Evolutionary conservation across 2,888 invertebrate genomes (phyloP).

Genomic region (Tetranychus truncatus): DNA sequence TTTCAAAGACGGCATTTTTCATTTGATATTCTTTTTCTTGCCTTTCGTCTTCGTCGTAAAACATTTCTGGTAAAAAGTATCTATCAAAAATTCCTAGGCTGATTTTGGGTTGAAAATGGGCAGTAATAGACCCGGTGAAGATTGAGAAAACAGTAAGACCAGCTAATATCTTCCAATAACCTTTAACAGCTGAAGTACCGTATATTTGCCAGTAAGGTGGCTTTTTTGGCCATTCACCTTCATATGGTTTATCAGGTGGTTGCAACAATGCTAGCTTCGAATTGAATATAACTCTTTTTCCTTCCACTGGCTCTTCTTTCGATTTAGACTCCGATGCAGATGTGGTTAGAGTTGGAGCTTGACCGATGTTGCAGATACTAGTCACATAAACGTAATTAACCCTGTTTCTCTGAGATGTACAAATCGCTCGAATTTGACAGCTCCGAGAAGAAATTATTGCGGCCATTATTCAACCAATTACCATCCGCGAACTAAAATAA

Average conservation of each 20-base stretch:
- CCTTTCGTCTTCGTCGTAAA: not conserved
- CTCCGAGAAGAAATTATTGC: not conserved
- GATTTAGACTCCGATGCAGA: too few relatives aligned
- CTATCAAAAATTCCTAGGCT: not conserved
- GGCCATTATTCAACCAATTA: not conserved
- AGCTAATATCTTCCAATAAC: not conserved
- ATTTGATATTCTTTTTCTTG: not conserved
- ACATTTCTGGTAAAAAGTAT: not conserved
- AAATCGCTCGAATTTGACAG: not conserved
- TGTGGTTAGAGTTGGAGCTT: too few relatives aligned
- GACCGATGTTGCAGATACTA: too few relatives aligned
- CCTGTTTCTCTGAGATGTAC: too few relatives aligned
- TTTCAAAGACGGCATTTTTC: too few relatives aligned
- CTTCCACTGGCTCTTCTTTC: too few relatives aligned
- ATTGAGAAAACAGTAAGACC: not conserved
- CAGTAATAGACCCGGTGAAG: not conserved
- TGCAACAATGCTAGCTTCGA: not conserved
- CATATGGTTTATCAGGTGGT: not conserved
- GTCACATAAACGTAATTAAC: too few relatives aligned
- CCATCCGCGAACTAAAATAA: too few relatives aligned
- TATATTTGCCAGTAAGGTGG: not conserved
- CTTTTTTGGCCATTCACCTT: not conserved
- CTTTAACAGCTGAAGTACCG: not conserved
- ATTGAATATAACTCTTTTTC: not conserved
- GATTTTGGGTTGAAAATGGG: not conserved